Evolutionary conservation across 2,113 vertebrate species (phyloP).

Genomic region (Tupaia tana): DNA sequence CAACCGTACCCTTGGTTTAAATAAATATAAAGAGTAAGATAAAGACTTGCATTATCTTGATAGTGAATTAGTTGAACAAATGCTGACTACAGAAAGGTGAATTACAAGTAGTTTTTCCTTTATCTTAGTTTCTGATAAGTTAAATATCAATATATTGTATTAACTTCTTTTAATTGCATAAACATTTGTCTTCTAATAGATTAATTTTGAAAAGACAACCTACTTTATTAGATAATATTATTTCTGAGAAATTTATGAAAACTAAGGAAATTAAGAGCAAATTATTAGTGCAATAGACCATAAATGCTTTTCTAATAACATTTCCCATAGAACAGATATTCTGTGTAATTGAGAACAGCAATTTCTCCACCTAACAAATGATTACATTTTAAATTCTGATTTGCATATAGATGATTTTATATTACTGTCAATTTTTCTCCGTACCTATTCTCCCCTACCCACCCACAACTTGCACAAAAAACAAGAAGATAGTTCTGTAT

Average conservation of each 20-base stretch:
- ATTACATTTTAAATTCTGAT: not conserved
- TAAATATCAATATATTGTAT: not conserved
- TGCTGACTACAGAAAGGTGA: not conserved
- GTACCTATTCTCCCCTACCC: not conserved
- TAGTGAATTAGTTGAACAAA: constrained; percentile 2
- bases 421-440: not conserved
- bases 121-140: not conserved
- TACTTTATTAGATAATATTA: not conserved
- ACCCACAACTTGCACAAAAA: not conserved
- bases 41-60: not conserved
- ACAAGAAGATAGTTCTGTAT: not conserved
- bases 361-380: not conserved
- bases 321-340: not conserved
- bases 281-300: not conserved
- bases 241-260: constrained; percentile 20
- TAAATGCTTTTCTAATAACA: not conserved
- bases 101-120: not conserved
- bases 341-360: not conserved
- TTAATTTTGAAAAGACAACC: constrained; percentile 27
- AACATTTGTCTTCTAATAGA: not conserved
- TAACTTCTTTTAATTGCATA: constrained; percentile 5
- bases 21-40: not conserved
- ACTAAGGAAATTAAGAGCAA: not conserved
- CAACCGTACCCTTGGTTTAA: constrained; percentile 30
- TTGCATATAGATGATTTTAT: not conserved